A percentile compares a stretch with the other conserved stretches of the same genome.
Conservation (phyloP, 1,140 invertebrate genomes). For the Helicoverpa zea region DNA sequence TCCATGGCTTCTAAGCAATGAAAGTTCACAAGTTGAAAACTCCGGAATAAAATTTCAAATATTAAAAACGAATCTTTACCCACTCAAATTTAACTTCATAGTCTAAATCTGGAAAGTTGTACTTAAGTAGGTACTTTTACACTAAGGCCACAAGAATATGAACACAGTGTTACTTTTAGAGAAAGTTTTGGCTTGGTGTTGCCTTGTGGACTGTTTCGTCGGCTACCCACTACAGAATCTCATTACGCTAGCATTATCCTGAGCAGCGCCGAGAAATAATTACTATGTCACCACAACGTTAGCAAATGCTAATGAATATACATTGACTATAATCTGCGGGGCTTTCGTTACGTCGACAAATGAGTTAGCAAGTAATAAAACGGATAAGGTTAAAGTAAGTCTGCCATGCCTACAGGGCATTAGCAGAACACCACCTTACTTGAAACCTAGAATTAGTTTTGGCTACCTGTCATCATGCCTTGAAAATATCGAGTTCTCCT, state of each 20-base stretch:
- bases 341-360: background rate
- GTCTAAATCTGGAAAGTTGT: background rate
- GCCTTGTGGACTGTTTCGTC: conserved; percentile 17
- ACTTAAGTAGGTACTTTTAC: background rate
- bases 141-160: background rate
- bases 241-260: conserved; percentile 39
- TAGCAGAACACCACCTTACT: too few species aligned
- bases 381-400: too few species aligned
- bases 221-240: conserved; percentile 35
- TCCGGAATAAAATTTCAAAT: too few species aligned
- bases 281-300: conserved; percentile 8
- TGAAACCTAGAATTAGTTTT: too few species aligned
- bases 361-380: background rate
- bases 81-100: too few species aligned
- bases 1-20: too few species aligned
- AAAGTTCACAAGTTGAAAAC: too few species aligned
- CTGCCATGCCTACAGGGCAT: too few species aligned
- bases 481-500: background rate
- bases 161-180: conserved; percentile 14
- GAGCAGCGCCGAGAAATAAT: conserved; percentile 29
- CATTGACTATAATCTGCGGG: conserved; percentile 3
- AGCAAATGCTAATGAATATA: conserved; percentile 45
- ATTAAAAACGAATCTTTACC: background rate
- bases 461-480: too few species aligned
- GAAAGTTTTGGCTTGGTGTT: conserved; percentile 10